Evolutionary conservation across 2,113 vertebrate species (phyloP).

Genomic region (Tenebrosternarchus preto): DNA sequence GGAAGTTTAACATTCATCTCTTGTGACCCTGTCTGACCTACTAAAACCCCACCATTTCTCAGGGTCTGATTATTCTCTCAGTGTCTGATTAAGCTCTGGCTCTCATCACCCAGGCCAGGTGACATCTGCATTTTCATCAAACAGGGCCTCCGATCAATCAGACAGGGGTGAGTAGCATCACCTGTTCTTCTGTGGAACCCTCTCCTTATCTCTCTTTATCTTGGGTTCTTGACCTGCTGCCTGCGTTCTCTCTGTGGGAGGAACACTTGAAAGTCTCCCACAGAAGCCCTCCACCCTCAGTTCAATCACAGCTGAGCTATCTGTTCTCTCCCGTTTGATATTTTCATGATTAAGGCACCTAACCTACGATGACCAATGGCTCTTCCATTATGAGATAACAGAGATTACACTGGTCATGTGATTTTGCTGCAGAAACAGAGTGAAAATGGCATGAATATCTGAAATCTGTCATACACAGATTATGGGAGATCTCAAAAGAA

Average conservation of each 20-base stretch:
- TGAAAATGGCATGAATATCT: background rate
- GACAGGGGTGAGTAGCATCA: constrained; percentile 53
- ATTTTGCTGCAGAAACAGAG: background rate
- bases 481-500: background rate
- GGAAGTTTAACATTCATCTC: constrained; percentile 71
- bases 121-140: constrained; percentile 61
- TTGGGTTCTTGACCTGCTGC: constrained; percentile 51
- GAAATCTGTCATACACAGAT: background rate
- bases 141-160: constrained; percentile 64
- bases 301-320: constrained; percentile 1
- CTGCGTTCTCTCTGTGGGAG: constrained; percentile 56
- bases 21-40: constrained; percentile 67
- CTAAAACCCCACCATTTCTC: constrained; percentile 68
- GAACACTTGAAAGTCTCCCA: constrained; percentile 39
- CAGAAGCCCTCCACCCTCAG: constrained; percentile 29
- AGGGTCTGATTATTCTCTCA: constrained; percentile 70
- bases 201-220: constrained; percentile 57
- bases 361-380: background rate
- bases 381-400: constrained; percentile 4
- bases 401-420: background rate
- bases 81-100: constrained; percentile 67
- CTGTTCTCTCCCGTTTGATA: too few relatives aligned
- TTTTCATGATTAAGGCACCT: constrained; percentile 12
- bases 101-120: constrained; percentile 46
- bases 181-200: too few relatives aligned